phyloP scores from a whole-genome alignment of 37 sponge, comb jelly and placozoan genomes.

The Diacarnus erythraeanus region DNA sequence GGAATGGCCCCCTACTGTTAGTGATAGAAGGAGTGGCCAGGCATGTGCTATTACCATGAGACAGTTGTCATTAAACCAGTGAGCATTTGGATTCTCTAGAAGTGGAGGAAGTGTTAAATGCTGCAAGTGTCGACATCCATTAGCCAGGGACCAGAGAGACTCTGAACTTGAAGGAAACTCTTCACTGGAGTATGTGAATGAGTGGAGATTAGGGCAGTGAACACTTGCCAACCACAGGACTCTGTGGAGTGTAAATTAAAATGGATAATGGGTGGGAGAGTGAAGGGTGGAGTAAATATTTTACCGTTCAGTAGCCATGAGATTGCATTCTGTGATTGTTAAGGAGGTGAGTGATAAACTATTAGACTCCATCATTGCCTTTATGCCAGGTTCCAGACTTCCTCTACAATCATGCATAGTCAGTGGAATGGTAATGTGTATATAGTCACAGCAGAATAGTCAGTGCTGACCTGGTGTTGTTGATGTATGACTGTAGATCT shows the following conservation, averaged over 20 bases:
- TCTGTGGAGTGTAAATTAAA: too few species aligned
- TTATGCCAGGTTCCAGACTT: slow-evolving; percentile 39
- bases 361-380: slow-evolving; percentile 2
- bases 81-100: slow-evolving; percentile 9
- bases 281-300: not conserved
- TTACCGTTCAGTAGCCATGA: slow-evolving; percentile 58
- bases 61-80: slow-evolving; percentile 37
- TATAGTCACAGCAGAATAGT: not conserved
- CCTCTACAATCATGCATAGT: slow-evolving; percentile 10
- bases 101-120: slow-evolving; percentile 40
- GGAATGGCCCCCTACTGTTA: slow-evolving; percentile 35
- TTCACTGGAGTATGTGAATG: slow-evolving; percentile 49
- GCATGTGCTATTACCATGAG: slow-evolving; percentile 24
- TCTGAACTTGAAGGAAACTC: slow-evolving; percentile 60
- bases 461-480: slow-evolving; percentile 12
- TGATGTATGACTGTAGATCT: slow-evolving; percentile 43
- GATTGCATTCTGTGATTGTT: slow-evolving; percentile 42
- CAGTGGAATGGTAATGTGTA: not conserved
- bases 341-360: slow-evolving; percentile 11
- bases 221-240: slow-evolving; percentile 51
- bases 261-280: not conserved
- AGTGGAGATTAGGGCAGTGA: slow-evolving; percentile 25
- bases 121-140: slow-evolving; percentile 45
- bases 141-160: slow-evolving; percentile 56
- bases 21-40: slow-evolving; percentile 29